Evolutionary conservation across 2,888 invertebrate genomes (phyloP).

Genomic region (Cheilosia scutellata): DNA sequence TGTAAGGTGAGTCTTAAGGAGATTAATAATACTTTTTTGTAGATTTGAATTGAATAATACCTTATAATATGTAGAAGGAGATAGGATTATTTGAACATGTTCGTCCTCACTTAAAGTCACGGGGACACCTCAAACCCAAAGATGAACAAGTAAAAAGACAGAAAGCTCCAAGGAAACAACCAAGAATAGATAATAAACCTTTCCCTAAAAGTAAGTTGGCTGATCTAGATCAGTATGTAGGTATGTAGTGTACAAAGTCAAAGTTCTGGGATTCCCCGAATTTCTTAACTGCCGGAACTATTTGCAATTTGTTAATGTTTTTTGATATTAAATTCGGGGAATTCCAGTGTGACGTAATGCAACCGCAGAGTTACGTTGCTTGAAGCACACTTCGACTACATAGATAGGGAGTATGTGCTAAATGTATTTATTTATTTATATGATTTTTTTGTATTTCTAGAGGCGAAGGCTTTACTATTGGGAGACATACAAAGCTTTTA

Average conservation of each 20-base stretch:
- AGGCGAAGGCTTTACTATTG: conserved; percentile 14
- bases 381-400: too few relatives aligned
- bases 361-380: too few relatives aligned
- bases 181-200: background rate
- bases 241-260: too few relatives aligned
- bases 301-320: too few relatives aligned
- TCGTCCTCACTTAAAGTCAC: background rate
- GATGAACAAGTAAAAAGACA: background rate
- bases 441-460: conserved; percentile 15
- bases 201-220: background rate
- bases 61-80: background rate
- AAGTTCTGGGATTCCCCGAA: too few relatives aligned
- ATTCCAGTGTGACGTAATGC: too few relatives aligned
- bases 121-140: background rate
- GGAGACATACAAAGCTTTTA: conserved; percentile 20
- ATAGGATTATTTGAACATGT: background rate
- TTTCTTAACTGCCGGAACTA: too few relatives aligned
- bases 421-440: background rate
- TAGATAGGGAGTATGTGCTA: too few relatives aligned
- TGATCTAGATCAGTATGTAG: background rate
- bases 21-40: background rate
- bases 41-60: background rate
- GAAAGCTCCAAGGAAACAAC: background rate
- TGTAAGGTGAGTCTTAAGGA: background rate
- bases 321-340: too few relatives aligned